These are phyloP conservation scores for Pampus argenteus DNA, from an alignment of 2,797 vertebrate species.

Conservation along the genomic window DNA sequence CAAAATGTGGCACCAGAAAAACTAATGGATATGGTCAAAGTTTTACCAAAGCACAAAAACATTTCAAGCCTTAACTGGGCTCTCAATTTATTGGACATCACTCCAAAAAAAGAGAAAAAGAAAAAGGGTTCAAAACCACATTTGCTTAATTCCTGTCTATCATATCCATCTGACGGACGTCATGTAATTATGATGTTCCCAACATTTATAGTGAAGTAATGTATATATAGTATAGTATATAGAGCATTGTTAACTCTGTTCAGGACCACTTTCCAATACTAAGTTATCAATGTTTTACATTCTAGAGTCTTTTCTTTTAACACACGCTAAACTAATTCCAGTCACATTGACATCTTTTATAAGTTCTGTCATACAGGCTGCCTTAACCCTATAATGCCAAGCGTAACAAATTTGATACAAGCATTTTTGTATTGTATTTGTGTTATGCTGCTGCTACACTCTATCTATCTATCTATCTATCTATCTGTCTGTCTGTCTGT, in stretches of 20 bases:
- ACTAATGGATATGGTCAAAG: not conserved
- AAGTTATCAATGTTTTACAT: not conserved
- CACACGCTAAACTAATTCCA: not conserved
- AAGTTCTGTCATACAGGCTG: too few relatives aligned
- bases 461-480: too few relatives aligned
- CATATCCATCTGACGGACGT: constrained; percentile 1
- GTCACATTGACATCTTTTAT: too few relatives aligned
- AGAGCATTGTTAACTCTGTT: not conserved
- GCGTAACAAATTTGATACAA: too few relatives aligned
- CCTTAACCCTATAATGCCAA: too few relatives aligned
- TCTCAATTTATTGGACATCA: not conserved
- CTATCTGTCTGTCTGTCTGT: too few relatives aligned
- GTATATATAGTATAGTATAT: too few relatives aligned
- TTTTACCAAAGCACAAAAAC: not conserved
- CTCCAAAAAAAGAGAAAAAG: not conserved
- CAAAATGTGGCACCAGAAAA: not conserved
- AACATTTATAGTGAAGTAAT: too few relatives aligned
- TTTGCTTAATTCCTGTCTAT: constrained; percentile 23
- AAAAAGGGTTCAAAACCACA: constrained; percentile 1
- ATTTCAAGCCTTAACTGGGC: not conserved
- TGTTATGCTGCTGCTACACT: too few relatives aligned
- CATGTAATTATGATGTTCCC: not conserved
- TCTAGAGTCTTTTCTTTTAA: not conserved
- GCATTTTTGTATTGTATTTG: too few relatives aligned
- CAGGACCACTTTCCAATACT: not conserved